These are phyloP conservation scores for Phalanger gymnotis DNA, from an alignment of 2,797 vertebrate species.

Conservation along the genomic window DNA sequence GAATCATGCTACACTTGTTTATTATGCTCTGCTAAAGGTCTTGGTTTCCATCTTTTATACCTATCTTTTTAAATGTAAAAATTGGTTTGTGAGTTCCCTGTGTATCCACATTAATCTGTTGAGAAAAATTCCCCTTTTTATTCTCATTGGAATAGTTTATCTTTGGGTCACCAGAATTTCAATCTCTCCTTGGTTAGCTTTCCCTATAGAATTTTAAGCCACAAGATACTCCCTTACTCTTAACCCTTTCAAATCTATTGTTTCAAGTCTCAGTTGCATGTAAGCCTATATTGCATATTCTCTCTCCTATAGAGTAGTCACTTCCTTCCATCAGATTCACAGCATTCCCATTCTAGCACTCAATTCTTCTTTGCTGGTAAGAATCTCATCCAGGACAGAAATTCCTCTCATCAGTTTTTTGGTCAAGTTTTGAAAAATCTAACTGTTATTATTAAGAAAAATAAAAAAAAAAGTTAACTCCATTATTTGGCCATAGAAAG, in stretches of 20 bases:
- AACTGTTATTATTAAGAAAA: not conserved
- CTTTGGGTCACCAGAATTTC: not conserved
- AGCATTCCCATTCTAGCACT: no score
- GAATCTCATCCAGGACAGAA: not conserved
- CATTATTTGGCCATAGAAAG: not conserved
- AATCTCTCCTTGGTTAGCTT: not conserved
- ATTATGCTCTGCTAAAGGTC: not conserved
- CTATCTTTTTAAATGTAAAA: not conserved
- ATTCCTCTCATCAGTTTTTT: not conserved
- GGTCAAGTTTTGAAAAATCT: not conserved
- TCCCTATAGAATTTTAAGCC: not conserved
- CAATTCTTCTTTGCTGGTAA: not conserved
- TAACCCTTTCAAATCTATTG: not conserved
- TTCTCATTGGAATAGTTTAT: not conserved
- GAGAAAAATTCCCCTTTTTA: not conserved
- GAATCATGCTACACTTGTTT: not conserved
- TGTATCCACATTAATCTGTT: not conserved
- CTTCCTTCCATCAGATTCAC: not conserved
- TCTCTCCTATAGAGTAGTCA: not conserved
- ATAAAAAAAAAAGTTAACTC: not conserved
- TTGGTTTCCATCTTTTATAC: not conserved
- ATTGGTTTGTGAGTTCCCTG: not conserved
- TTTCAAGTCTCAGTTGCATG: not conserved
- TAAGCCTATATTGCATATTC: no score
- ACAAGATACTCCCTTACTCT: not conserved